Base-by-base conservation (phyloP, 2,113 vertebrate species). In the Otus sunia region DNA sequence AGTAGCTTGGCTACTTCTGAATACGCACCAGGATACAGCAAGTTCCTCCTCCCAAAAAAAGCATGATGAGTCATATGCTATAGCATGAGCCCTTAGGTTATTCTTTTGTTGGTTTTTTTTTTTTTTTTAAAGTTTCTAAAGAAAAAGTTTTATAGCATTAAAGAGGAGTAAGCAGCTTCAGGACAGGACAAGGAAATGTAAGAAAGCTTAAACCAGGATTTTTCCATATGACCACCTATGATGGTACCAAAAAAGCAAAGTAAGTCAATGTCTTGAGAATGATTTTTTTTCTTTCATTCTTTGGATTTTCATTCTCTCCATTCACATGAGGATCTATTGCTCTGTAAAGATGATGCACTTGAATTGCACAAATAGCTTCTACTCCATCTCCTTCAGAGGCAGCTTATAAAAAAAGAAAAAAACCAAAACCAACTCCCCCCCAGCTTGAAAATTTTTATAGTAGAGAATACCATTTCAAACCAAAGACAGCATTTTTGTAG, bases 31-130 rank as follows among this genome's bases (percentile, higher is more conserved):
- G 83, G 77, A 93, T 39, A 56, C 34, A 83, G 53, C 56, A 95
- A 95, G 91, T 92, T 97, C 87, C 89, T 94, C 67, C 29, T 95
- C 74, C 55, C 43, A 4, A 72, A 89, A 94, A 91, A 67, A 67
- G 23, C n/a, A 49, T 2, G 5, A 13, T 79, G 86, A 86, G n/a
- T 96, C 91, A 95, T 34, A 45, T 41, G 49, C 19, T 27, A 37
- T 1, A 87, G 25, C 27, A 90, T 29, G 85, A 76, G 32, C 56
- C 49, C 26, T 21, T 29, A 67, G 32, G 36, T 59, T 78, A 55
- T 56, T 63, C 9, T 39, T 39, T 79, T 34, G 6, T 4, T n/a
- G n/a, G n/a, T n/a, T 2, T 21, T 22, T 56, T n/a, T 55, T 29
- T 22, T 4, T 10, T 21, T 5, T 64, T 68, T 36, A 12, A 72